phyloP scores from a whole-genome alignment of 2,113 vertebrate species.

The Albula glossodonta region DNA sequence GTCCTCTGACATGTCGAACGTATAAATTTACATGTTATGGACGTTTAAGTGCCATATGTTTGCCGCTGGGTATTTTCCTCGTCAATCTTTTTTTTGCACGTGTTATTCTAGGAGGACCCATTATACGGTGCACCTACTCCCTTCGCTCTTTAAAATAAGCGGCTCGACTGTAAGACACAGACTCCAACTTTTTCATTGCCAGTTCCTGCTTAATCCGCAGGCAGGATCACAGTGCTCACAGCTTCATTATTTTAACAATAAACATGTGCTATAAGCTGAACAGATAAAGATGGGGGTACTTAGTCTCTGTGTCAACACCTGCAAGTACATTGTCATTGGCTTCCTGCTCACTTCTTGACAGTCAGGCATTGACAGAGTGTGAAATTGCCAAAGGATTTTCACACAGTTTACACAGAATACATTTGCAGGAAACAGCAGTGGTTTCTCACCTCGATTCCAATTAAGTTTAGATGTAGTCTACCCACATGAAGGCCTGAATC shows the following conservation, averaged over 20 bases:
- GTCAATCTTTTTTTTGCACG: background rate
- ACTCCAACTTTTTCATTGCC: background rate
- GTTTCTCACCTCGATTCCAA: conserved; percentile 13
- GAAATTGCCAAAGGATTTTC: conserved; percentile 1
- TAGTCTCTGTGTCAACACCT: conserved; percentile 12
- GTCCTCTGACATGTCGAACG: conserved; percentile 46
- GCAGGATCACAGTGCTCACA: background rate
- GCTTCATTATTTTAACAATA: background rate
- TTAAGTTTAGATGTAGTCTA: background rate
- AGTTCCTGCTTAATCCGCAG: background rate
- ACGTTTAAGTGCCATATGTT: background rate
- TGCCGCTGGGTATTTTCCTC: background rate
- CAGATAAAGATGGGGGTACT: conserved; percentile 2
- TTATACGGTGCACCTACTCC: background rate
- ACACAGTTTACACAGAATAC: conserved; percentile 5
- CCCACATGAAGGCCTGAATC: background rate
- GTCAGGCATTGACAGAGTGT: background rate
- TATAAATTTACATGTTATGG: conserved; percentile 9
- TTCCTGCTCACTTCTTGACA: background rate
- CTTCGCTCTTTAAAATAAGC: background rate
- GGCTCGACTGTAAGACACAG: background rate
- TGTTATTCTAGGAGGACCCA: background rate
- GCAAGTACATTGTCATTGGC: background rate
- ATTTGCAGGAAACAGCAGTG: background rate
- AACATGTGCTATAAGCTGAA: background rate